A percentile compares a stretch with the other conserved stretches of the same genome.
phyloP scores from a whole-genome alignment of 2,888 invertebrate genomes.

The Mellilla xanthometata region DNA sequence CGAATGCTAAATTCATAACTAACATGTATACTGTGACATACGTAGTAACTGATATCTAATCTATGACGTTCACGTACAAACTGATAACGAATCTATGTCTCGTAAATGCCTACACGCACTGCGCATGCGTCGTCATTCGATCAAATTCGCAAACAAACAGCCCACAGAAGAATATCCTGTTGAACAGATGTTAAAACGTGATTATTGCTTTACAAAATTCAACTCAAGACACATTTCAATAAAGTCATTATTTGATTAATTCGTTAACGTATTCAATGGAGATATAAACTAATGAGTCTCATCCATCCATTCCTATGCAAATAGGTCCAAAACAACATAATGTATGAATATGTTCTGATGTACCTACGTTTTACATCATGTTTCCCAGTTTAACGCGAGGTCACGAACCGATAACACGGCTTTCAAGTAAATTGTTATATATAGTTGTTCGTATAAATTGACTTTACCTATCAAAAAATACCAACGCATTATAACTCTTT shows the following conservation, averaged over 20 bases:
- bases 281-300: conserved; percentile 8
- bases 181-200: conserved; percentile 27
- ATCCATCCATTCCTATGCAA: conserved; percentile 1
- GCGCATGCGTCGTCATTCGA: conserved; percentile 48
- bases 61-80: not conserved
- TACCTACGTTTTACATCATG: conserved; percentile 40
- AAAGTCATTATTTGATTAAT: conserved; percentile 11
- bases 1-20: not conserved
- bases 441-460: too few species aligned
- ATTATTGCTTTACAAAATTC: conserved; percentile 16
- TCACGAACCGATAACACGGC: conserved; percentile 47
- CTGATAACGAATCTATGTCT: conserved; percentile 1
- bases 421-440: too few species aligned
- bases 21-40: too few species aligned
- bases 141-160: conserved; percentile 38
- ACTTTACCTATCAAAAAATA: too few species aligned
- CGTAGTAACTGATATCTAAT: not conserved
- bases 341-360: too few species aligned
- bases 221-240: conserved; percentile 1
- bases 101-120: conserved; percentile 39
- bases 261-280: conserved; percentile 7
- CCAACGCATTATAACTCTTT: too few species aligned
- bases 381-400: conserved; percentile 43
- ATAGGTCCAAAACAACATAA: too few species aligned
- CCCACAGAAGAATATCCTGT: conserved; percentile 21